Evolutionary conservation across 2,888 invertebrate genomes (phyloP), one percentile per base, ranked within the genome.

Genomic region (Ganaspis brasiliensis): DNA sequence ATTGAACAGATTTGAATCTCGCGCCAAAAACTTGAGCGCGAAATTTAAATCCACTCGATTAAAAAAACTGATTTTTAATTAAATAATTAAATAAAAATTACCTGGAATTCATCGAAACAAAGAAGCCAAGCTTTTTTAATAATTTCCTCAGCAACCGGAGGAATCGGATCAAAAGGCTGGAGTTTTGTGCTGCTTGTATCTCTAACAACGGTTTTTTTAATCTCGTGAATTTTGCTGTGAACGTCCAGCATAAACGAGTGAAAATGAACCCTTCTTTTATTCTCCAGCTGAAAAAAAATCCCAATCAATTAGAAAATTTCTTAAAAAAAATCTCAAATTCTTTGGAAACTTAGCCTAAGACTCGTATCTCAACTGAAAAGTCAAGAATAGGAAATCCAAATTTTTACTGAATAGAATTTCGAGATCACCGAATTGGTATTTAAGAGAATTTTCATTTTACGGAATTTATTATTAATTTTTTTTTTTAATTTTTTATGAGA

Each of bases 21-120:
- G n/a, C n/a, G n/a, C n/a, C n/a, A n/a, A n/a, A n/a, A n/a, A n/a
- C n/a, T n/a, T n/a, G n/a, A n/a, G n/a, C n/a, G n/a, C n/a, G n/a
- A n/a, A n/a, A n/a, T n/a, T n/a, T n/a, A n/a, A n/a, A n/a, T n/a
- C n/a, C n/a, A n/a, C n/a, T n/a, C n/a, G n/a, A n/a, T n/a, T n/a
- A n/a, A n/a, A n/a, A n/a, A n/a, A n/a, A n/a, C n/a, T n/a, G n/a
- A n/a, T n/a, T n/a, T n/a, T n/a, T n/a, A n/a, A n/a, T n/a, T n/a
- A n/a, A n/a, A n/a, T n/a, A n/a, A n/a, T n/a, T n/a, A n/a, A n/a
- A n/a, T n/a, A n/a, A n/a, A n/a, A n/a, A 76, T 74, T 70, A 96
- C 98, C 94, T 99, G 98, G 93, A 99, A 99, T 92, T 99, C 99
- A 93, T 99, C 99, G 92, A 99, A 98, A 92, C 99, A 99, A 79